phyloP scores from a whole-genome alignment of 2,888 invertebrate species.

The Parapristionchus giblindavisi region DNA sequence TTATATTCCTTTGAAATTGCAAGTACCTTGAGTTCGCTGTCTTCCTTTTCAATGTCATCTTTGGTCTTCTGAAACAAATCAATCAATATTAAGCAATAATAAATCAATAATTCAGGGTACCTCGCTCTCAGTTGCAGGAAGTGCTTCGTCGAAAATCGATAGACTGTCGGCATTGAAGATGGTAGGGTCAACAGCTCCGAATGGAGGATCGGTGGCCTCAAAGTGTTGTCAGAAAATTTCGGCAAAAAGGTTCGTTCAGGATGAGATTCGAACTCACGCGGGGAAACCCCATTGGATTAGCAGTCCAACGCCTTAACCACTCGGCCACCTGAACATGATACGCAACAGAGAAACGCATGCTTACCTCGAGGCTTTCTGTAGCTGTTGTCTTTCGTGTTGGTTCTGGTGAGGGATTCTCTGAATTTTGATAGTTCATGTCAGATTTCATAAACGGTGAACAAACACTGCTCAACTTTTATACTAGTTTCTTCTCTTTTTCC shows the following conservation, averaged over 20 bases:
- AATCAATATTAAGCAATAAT: background rate
- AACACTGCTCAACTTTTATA: too few relatives aligned
- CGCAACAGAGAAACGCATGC: background rate
- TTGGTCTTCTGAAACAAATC: background rate
- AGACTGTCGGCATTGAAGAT: slow-evolving; percentile 35
- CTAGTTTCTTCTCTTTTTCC: too few relatives aligned
- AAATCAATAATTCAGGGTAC: background rate
- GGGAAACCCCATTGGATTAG: slow-evolving; percentile 65
- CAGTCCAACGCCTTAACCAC: slow-evolving; percentile 63
- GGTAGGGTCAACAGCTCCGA: slow-evolving; percentile 27
- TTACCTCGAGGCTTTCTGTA: background rate
- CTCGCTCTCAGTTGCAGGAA: slow-evolving; percentile 13
- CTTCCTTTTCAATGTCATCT: slow-evolving; percentile 14
- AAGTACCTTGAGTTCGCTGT: slow-evolving; percentile 19
- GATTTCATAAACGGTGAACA: too few relatives aligned
- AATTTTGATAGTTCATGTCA: too few relatives aligned
- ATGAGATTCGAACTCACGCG: slow-evolving; percentile 69
- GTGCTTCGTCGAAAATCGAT: background rate
- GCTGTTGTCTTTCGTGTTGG: background rate
- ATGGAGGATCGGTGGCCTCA: slow-evolving; percentile 22
- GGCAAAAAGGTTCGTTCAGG: slow-evolving; percentile 44
- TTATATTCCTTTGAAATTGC: too few relatives aligned
- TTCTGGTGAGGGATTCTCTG: background rate
- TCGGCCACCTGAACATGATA: slow-evolving; percentile 46
- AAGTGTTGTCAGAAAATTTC: too few relatives aligned